These are phyloP conservation scores for Araneus ventricosus DNA, from an alignment of 1,140 invertebrate species.

Conservation along the genomic window DNA sequence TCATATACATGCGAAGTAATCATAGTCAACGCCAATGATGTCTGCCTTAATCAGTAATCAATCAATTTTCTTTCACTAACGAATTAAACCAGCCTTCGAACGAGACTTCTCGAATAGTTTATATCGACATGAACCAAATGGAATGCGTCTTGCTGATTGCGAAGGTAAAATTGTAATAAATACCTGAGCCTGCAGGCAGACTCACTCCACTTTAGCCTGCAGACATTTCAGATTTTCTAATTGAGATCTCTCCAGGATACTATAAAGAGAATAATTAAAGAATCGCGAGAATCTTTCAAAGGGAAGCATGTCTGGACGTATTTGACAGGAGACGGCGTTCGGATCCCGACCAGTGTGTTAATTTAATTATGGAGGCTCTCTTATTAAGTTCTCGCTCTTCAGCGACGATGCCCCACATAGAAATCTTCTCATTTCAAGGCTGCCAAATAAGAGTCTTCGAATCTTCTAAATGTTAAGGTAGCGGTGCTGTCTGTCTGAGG, in stretches of 20 bases:
- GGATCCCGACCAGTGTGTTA: constrained; percentile 36
- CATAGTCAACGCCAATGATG: no score
- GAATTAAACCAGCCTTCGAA: no score
- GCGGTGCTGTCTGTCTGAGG: background rate
- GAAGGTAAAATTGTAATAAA: no score
- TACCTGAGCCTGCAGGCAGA: background rate
- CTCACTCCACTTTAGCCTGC: background rate
- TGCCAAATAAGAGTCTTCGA: background rate
- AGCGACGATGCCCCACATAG: background rate
- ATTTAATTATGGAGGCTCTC: constrained; percentile 62
- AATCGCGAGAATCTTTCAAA: constrained; percentile 55
- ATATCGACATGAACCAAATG: no score
- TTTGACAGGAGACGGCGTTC: constrained; percentile 52
- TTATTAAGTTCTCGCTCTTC: constrained; percentile 38
- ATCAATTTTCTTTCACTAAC: no score
- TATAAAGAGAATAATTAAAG: constrained; percentile 67
- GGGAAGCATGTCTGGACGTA: constrained; percentile 1
- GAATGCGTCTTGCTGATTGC: no score
- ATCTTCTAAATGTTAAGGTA: background rate
- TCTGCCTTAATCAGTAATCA: no score
- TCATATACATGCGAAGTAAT: no score
- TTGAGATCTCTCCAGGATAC: constrained; percentile 15
- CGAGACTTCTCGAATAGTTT: no score
- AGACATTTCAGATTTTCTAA: constrained; percentile 15
- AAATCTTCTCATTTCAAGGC: background rate